These are phyloP conservation scores for Rhogogaster chlorosoma DNA, from an alignment of 2,888 invertebrate genomes.

Conservation along the genomic window DNA sequence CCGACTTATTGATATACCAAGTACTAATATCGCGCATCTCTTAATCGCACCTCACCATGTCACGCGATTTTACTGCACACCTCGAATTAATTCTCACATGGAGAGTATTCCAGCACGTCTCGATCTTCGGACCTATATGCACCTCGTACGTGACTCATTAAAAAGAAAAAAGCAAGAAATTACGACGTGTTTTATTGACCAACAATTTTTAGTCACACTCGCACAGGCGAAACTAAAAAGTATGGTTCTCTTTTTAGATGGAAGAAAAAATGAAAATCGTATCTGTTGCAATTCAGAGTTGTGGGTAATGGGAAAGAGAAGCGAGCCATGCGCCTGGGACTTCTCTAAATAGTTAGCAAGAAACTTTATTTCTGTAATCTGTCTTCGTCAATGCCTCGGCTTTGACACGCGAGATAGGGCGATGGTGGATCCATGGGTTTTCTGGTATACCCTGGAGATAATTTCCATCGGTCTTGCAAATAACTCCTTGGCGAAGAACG, in stretches of 20 bases:
- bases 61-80: neutral
- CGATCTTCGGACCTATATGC: neutral
- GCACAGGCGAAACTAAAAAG: neutral
- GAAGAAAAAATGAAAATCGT: neutral
- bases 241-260: neutral
- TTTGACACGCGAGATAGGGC: constrained; percentile 2
- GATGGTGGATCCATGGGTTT: constrained; percentile 7
- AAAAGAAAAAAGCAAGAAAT: no score
- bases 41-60: neutral
- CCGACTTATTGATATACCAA: neutral
- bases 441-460: neutral
- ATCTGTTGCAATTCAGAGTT: neutral
- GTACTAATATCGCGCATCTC: constrained; percentile 22
- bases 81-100: neutral
- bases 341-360: constrained; percentile 16
- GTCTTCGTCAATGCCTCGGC: constrained; percentile 30
- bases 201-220: neutral
- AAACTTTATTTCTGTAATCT: constrained; percentile 28
- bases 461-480: constrained; percentile 42
- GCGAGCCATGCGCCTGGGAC: neutral
- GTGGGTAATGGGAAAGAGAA: neutral
- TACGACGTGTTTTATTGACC: no score
- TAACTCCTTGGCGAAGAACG: constrained; percentile 36
- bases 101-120: neutral
- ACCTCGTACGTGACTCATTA: no score